Evolutionary conservation across 2,113 vertebrate species (phyloP), one percentile per base, ranked within the genome.

Genomic region (Polypterus bichir): DNA sequence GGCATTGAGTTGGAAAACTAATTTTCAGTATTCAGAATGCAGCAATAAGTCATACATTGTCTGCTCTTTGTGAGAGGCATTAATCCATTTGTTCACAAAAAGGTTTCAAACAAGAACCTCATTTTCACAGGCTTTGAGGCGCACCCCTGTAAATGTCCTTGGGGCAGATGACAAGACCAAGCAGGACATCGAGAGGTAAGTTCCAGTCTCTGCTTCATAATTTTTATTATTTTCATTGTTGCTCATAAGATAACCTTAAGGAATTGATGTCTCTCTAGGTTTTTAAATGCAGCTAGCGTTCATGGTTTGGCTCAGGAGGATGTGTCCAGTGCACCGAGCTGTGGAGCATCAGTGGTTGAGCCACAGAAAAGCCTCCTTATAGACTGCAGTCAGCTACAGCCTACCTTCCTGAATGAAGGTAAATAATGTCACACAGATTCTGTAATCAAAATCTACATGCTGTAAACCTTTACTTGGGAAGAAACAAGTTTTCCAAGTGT

Each of bases 231-330:
- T 61, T 61, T 66, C 62, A 62, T 56, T 60, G 9, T 70, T 47
- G 51, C 49, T 55, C 7, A 46, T 65, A 3, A 10, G 60, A 10
- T 66, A 9, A 27, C 27, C 27, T 27, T 57, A 45, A 57, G 27
- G 11, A 11, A 44, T 11, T 44, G 27, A 57, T 57, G 9, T 63
- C 4, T 3, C 55, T 11, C 9, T 69, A 98, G 96, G 82, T 97
- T 98, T 74, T 84, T 97, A 68, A 92, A 89, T 72, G 91, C 90
- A 59, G 93, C 92, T 68, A 90, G 96, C 73, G 82, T 95, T 65
- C 91, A 93, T 71, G 96, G 92, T 49, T 83, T 98, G 6, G 89
- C 94, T 59, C 94, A 96, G 46, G 92, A 97, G 66, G 92, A 91
- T 60, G 86, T 88, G 1, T 83, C 90, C 4, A 46, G 82, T 68